Evolutionary conservation across 2,113 vertebrate genomes (phyloP).

Genomic region (Oryzias curvinotus): DNA sequence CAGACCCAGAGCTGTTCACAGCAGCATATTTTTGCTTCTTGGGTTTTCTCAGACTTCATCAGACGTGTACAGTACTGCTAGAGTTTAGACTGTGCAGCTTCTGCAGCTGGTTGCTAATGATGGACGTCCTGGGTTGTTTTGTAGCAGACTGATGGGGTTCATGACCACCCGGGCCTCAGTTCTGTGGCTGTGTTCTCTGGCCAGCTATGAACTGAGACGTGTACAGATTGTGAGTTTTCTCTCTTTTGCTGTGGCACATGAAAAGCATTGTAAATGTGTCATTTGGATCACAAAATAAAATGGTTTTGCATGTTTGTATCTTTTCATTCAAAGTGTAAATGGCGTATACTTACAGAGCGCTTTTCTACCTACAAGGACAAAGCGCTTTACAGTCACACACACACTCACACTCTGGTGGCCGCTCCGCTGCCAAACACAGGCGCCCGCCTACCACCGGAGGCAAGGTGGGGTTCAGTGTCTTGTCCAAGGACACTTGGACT

Average conservation of each 20-base stretch:
- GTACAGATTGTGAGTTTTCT: slow-evolving; percentile 87
- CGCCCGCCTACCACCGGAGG: too few species aligned
- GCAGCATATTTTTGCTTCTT: slow-evolving; percentile 28
- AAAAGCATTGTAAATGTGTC: slow-evolving; percentile 92
- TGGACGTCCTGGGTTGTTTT: slow-evolving; percentile 87
- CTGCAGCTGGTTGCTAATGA: slow-evolving; percentile 89
- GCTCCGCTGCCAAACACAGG: too few species aligned
- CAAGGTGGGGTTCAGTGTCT: too few species aligned
- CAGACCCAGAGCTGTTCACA: slow-evolving; percentile 38
- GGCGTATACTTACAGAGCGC: too few species aligned
- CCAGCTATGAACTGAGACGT: slow-evolving; percentile 92
- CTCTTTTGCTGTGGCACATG: slow-evolving; percentile 85
- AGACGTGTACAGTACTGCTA: slow-evolving; percentile 87
- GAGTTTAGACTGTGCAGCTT: slow-evolving; percentile 77
- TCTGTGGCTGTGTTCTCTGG: slow-evolving; percentile 71
- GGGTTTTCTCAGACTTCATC: slow-evolving; percentile 69
- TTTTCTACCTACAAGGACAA: too few species aligned
- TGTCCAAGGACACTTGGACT: too few species aligned
- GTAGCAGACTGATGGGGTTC: slow-evolving; percentile 80
- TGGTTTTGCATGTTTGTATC: slow-evolving; percentile 99
- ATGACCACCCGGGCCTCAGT: slow-evolving; percentile 35
- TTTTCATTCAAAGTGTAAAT: slow-evolving; percentile 89
- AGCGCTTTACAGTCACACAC: too few species aligned
- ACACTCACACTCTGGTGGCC: too few species aligned
- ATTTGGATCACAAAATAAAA: slow-evolving; percentile 96